Conservation (phyloP, 2,888 invertebrate genomes). For the Malacosoma neustria region DNA sequence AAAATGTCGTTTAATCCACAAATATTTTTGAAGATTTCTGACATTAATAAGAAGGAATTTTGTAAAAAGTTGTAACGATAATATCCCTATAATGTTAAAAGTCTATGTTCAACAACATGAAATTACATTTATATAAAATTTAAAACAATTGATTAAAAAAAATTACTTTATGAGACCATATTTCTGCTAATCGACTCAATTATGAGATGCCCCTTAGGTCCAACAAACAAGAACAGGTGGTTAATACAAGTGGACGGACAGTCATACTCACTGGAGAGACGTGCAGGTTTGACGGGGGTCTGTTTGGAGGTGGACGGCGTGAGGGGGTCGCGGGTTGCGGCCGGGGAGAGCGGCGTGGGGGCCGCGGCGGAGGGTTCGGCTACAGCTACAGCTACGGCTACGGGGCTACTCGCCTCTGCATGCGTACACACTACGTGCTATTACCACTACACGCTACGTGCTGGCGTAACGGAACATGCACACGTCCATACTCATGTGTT, state of each 20-base stretch:
- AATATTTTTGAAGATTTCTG: too few species aligned
- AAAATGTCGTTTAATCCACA: too few species aligned
- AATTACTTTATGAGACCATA: too few species aligned
- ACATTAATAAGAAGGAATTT: too few species aligned
- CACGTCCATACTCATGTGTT: constrained; percentile 19
- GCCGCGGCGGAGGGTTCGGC: constrained; percentile 16
- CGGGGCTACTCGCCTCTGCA: constrained; percentile 49
- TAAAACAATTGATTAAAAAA: too few species aligned
- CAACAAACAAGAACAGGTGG: constrained; percentile 2
- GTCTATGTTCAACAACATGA: too few species aligned
- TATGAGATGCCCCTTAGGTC: too few species aligned
- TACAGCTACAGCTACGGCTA: constrained; percentile 20
- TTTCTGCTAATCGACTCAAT: too few species aligned
- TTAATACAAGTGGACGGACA: constrained; percentile 6
- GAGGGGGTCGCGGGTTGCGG: constrained; percentile 16
- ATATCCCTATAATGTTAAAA: too few species aligned
- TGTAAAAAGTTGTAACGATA: too few species aligned
- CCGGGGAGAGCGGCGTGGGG: constrained; percentile 14
- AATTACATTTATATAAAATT: too few species aligned
- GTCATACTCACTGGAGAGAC: constrained; percentile 63
- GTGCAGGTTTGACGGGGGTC: constrained; percentile 63
- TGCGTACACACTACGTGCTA: constrained; percentile 68
- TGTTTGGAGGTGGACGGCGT: constrained; percentile 46
- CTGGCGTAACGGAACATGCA: constrained; percentile 9
- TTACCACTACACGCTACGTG: constrained; percentile 47